phyloP scores from a whole-genome alignment of 92 coral and sea anemone species.

The Galaxea fascicularis region DNA sequence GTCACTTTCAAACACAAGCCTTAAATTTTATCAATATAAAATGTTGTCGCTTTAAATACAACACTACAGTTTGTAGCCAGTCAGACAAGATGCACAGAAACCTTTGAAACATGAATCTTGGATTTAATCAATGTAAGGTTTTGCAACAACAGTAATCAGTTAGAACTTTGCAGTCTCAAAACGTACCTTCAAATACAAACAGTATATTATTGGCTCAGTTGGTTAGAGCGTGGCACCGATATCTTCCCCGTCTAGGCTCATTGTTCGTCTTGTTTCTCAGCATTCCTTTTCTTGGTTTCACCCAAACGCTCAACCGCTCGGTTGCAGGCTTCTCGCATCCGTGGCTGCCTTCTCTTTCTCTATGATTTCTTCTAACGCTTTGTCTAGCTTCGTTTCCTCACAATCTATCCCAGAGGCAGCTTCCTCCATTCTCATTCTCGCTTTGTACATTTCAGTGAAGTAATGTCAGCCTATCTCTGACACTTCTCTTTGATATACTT shows the following conservation, averaged over 20 bases:
- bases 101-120: too few relatives aligned
- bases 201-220: too few relatives aligned
- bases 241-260: constrained; percentile 11
- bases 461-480: constrained; percentile 56
- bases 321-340: constrained; percentile 27
- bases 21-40: too few relatives aligned
- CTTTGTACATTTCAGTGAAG: constrained; percentile 45
- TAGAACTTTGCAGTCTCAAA: too few relatives aligned
- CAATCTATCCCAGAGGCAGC: constrained; percentile 33
- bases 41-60: too few relatives aligned
- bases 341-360: constrained; percentile 39
- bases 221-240: too few relatives aligned
- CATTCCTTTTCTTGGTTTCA: constrained; percentile 36
- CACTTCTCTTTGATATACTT: constrained; percentile 57
- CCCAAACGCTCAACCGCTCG: constrained; percentile 31
- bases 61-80: too few relatives aligned
- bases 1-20: too few relatives aligned
- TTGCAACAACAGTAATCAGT: too few relatives aligned
- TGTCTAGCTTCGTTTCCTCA: constrained; percentile 29
- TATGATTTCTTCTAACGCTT: constrained; percentile 36
- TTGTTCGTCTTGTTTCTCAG: constrained; percentile 9
- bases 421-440: constrained; percentile 43
- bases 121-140: too few relatives aligned
- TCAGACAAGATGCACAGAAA: too few relatives aligned
- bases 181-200: constrained; percentile 10